These are phyloP conservation scores for Antechinus stuartii DNA, from an alignment of 2,113 vertebrate genomes.

Conservation along the genomic window DNA sequence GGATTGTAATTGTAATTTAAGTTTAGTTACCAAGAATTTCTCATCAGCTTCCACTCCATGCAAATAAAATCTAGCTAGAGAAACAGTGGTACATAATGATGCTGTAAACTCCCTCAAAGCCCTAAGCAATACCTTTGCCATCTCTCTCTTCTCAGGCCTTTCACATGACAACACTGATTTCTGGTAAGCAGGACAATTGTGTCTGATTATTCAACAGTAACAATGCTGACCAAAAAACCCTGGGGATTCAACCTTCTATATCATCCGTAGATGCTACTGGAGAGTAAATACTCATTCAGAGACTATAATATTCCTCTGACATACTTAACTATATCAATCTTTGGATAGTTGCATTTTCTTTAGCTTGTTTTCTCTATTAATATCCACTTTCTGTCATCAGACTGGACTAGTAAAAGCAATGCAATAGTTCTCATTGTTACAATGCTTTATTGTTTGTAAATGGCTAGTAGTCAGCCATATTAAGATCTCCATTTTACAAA, in stretches of 20 bases:
- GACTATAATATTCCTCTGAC: neutral
- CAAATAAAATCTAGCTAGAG: conserved; percentile 61
- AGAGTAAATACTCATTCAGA: conserved; percentile 13
- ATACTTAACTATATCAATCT: neutral
- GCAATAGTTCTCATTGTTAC: neutral
- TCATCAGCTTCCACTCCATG: conserved; percentile 44
- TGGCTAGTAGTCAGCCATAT: neutral
- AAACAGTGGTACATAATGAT: conserved; percentile 39
- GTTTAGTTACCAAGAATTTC: conserved; percentile 64
- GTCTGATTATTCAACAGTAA: conserved; percentile 48
- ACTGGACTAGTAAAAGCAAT: neutral
- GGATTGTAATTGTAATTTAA: conserved; percentile 73
- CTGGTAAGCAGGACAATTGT: conserved; percentile 43
- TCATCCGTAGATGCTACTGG: neutral
- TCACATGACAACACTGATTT: conserved; percentile 51
- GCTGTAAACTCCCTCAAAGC: conserved; percentile 69
- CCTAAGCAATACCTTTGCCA: conserved; percentile 51
- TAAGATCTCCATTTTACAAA: neutral
- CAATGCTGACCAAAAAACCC: conserved; percentile 44
- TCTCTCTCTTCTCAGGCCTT: conserved; percentile 14
- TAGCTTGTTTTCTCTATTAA: neutral
- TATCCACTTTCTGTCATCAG: neutral
- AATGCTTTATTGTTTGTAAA: neutral
- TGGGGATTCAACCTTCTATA: neutral
- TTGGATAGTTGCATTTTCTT: neutral